Percentiles rank a stretch among this genome's conserved stretches.
These are phyloP conservation scores for Apamea crenata DNA, from an alignment of 2,888 invertebrate species.

Conservation along the genomic window DNA sequence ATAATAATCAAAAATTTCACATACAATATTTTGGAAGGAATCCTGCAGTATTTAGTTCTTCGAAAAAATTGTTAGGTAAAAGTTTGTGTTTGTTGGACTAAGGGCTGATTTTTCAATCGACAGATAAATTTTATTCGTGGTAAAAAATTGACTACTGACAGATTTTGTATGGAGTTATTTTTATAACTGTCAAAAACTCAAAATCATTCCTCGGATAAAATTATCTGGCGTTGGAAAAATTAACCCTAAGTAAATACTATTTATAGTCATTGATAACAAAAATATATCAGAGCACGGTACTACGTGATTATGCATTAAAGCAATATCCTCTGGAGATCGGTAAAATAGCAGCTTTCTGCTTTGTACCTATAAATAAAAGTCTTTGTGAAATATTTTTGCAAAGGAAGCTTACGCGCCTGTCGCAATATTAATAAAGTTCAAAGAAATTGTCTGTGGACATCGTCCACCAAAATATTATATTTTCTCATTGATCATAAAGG, in stretches of 20 bases:
- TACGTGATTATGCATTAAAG: not conserved
- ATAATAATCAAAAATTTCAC: not conserved
- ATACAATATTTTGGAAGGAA: not conserved
- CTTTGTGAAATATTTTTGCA: constrained; percentile 23
- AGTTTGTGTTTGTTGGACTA: not conserved
- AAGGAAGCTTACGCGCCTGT: constrained; percentile 42
- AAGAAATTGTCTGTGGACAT: constrained; percentile 44
- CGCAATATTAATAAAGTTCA: constrained; percentile 55
- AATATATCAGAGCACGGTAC: not conserved
- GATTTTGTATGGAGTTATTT: no score
- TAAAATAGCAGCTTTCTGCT: constrained; percentile 6
- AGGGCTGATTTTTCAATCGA: no score
- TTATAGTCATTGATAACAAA: not conserved
- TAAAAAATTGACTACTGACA: no score
- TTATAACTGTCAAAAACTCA: no score
- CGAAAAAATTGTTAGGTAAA: not conserved
- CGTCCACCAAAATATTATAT: constrained; percentile 27
- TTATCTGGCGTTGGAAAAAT: no score
- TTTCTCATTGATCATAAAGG: constrained; percentile 30
- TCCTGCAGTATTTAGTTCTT: not conserved
- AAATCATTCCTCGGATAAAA: no score
- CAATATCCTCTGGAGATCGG: constrained; percentile 1
- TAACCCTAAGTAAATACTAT: not conserved
- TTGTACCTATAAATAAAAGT: constrained; percentile 6
- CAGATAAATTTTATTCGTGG: no score